Conservation (phyloP, 2,888 invertebrate species). For the Drosophila mulleri region DNA sequence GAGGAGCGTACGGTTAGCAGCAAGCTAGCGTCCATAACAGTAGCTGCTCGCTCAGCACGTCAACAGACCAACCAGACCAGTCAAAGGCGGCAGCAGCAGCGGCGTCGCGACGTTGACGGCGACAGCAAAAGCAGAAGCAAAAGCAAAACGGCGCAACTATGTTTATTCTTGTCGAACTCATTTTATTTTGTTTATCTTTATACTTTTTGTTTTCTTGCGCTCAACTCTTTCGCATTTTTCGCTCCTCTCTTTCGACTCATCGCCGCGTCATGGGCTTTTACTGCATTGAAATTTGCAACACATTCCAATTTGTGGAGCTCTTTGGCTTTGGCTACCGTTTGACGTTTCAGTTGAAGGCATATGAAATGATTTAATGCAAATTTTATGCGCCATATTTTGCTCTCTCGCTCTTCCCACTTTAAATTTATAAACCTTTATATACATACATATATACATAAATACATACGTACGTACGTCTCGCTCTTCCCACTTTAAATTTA, state of each 20-base stretch:
- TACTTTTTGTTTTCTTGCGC: constrained; percentile 37
- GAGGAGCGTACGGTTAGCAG: constrained; percentile 11
- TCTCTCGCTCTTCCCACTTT: constrained; percentile 4
- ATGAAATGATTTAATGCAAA: constrained; percentile 76
- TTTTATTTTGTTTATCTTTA: constrained; percentile 73
- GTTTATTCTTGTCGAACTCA: constrained; percentile 64
- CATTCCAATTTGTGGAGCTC: constrained; percentile 69
- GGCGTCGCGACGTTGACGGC: not conserved
- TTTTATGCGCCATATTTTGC: constrained; percentile 71
- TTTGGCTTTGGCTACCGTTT: constrained; percentile 72
- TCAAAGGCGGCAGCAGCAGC: constrained; percentile 6
- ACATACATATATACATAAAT: too few species aligned
- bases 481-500: constrained; percentile 4
- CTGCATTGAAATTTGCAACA: constrained; percentile 81
- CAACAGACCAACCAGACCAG: constrained; percentile 29
- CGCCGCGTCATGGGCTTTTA: constrained; percentile 60
- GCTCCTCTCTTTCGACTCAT: constrained; percentile 33
- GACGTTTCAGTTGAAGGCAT: constrained; percentile 52
- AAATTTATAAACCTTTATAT: not conserved
- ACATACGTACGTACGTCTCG: too few species aligned
- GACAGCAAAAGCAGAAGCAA: constrained; percentile 18
- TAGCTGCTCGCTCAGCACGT: constrained; percentile 20
- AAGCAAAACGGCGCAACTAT: constrained; percentile 47
- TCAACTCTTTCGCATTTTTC: constrained; percentile 56
- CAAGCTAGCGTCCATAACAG: constrained; percentile 44